A percentile compares a stretch with the other conserved stretches of the same genome.
Evolutionary conservation across 2,888 invertebrate species (phyloP).

Genomic region (Morinoia aosen): DNA sequence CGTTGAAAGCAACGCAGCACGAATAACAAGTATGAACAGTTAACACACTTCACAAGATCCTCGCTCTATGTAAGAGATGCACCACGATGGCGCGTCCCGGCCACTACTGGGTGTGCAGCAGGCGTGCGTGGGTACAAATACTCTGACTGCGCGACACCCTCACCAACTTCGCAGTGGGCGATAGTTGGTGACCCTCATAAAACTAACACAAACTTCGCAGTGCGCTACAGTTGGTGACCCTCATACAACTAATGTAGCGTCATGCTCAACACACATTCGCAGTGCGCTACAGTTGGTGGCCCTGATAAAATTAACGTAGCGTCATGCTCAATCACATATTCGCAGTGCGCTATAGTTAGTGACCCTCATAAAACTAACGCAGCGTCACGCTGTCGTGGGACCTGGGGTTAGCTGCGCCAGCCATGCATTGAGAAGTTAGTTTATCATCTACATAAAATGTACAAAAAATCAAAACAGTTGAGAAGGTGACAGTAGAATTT

Average conservation of each 20-base stretch:
- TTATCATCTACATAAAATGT: too few species aligned
- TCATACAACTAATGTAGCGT: background rate
- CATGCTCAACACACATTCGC: too few species aligned
- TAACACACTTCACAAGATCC: background rate
- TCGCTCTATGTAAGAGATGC: background rate
- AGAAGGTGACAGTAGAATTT: too few species aligned
- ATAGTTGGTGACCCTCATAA: background rate
- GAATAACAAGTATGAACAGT: background rate
- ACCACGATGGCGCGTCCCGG: background rate
- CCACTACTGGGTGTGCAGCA: background rate
- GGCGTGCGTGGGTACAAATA: background rate
- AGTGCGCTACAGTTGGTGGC: too few species aligned
- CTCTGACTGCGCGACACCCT: background rate
- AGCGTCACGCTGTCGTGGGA: background rate
- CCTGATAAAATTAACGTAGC: too few species aligned
- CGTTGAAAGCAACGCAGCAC: background rate
- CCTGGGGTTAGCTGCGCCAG: too few species aligned
- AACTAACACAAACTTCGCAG: too few species aligned
- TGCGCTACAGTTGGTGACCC: background rate
- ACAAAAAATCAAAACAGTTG: too few species aligned
- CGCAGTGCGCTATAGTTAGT: background rate
- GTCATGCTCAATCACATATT: too few species aligned
- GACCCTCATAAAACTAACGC: background rate
- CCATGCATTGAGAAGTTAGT: too few species aligned
- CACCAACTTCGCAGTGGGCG: background rate